Base-by-base conservation (phyloP, 37 sponge, comb jelly and placozoan genomes). In the Aplysina aerophoba region DNA sequence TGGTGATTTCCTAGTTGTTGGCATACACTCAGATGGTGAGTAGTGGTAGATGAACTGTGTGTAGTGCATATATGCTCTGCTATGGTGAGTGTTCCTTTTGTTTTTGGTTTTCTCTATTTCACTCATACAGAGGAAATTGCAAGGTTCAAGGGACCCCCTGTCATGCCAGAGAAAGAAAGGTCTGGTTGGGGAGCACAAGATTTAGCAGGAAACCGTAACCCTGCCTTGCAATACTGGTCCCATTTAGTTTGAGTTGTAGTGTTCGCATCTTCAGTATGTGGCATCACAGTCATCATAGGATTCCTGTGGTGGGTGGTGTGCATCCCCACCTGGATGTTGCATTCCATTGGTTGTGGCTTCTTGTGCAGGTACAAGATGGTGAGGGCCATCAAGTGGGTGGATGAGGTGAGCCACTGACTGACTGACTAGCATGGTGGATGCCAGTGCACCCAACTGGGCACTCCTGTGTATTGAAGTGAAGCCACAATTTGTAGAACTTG, bases 331-430 rank as follows among this genome's bases (percentile, higher is more conserved):
- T 74, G 15, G n/a, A 44, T 44, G 50, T 44, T 44, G 3, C 50
- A 44, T 44, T 44, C 50, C 50, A 44, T 44, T 44, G 50, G 50
- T 8, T 44, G 50, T 44, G 50, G 50, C 33, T 39, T 66, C 54
- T 62, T 67, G n/a, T 53, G 11, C 22, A 95, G 95, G 81, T 95
- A 95, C 66, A 94, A 93, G 81, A 89, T 96, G 94, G 87, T 96
- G 62, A 68, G 94, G 73, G 90, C 95, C 30, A 88, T 98, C 31
- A 94, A 94, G 69, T 98, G 99, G 99, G 99, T 98, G 53, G 95
- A 98, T 82, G 94, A 98, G 90, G 96, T 95, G 55, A 58, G 85
- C n/a, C n/a, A n/a, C n/a, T n/a, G n/a, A n/a, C n/a, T n/a, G n/a
- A n/a, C n/a, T n/a, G n/a, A n/a, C n/a, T n/a, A n/a, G n/a, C n/a